These are phyloP conservation scores for Sternarchorhynchus goeldii DNA, from an alignment of 2,797 vertebrate species.

Conservation along the genomic window DNA sequence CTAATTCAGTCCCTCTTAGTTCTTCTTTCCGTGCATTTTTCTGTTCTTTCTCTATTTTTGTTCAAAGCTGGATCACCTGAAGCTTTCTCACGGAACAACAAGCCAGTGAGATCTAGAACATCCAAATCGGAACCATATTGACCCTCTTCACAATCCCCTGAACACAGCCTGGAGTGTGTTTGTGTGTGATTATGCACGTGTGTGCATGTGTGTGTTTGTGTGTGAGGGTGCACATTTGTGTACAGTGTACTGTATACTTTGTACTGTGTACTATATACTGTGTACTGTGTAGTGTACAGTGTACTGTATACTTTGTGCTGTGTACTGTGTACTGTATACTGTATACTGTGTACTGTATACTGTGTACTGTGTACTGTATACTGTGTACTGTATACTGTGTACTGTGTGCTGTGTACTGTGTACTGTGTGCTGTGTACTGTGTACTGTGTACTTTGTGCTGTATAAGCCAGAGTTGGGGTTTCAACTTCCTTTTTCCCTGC, in stretches of 20 bases:
- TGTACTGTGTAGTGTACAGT: no score
- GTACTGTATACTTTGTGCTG: no score
- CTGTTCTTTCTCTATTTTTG: conserved; percentile 48
- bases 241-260: no score
- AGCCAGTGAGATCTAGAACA: conserved; percentile 58
- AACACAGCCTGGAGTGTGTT: not conserved
- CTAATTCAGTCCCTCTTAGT: not conserved
- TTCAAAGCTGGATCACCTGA: conserved; percentile 87
- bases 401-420: no score
- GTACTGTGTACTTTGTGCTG: not conserved
- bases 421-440: no score
- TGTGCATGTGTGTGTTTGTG: conserved; percentile 38
- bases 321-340: no score
- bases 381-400: no score
- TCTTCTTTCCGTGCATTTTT: conserved; percentile 11
- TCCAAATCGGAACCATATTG: conserved; percentile 87
- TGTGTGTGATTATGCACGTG: conserved; percentile 40
- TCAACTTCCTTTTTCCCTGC: not conserved
- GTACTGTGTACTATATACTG: no score
- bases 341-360: no score
- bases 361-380: no score
- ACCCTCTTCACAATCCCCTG: conserved; percentile 4
- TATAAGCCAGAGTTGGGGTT: not conserved
- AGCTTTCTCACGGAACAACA: conserved; percentile 60
- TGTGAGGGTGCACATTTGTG: conserved; percentile 13